Conservation (phyloP, 2,888 invertebrate species). For the Ornithoptera priamus region DNA sequence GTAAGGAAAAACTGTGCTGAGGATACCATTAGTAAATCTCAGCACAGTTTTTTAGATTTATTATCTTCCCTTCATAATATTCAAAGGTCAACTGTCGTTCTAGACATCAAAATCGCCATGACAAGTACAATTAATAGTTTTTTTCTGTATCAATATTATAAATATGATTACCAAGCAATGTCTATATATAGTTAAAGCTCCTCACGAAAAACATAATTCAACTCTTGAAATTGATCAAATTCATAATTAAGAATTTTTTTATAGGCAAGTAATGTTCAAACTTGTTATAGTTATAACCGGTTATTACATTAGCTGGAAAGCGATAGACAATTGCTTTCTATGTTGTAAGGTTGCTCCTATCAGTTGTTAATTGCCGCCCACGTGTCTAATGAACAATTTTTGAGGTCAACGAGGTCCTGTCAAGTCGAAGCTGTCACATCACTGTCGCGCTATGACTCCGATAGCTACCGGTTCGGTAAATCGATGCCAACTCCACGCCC, state of each 20-base stretch:
- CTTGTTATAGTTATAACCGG: slow-evolving; percentile 31
- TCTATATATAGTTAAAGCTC: too few species aligned
- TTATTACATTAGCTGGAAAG: slow-evolving; percentile 37
- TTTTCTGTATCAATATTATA: too few species aligned
- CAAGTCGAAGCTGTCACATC: slow-evolving; percentile 46
- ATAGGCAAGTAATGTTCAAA: not conserved
- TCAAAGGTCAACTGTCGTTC: too few species aligned
- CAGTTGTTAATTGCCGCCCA: slow-evolving; percentile 65
- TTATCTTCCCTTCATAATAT: too few species aligned
- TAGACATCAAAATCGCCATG: too few species aligned
- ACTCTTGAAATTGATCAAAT: not conserved
- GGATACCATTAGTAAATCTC: too few species aligned
- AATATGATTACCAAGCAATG: too few species aligned
- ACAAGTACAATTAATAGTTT: too few species aligned
- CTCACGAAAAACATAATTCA: not conserved
- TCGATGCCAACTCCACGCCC: slow-evolving; percentile 27
- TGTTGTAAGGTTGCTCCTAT: slow-evolving; percentile 49
- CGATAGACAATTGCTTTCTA: slow-evolving; percentile 44
- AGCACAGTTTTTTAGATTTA: too few species aligned
- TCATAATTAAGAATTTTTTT: not conserved
- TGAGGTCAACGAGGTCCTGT: slow-evolving; percentile 44
- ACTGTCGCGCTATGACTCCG: slow-evolving; percentile 36
- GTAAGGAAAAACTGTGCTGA: too few species aligned
- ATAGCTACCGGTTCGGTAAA: slow-evolving; percentile 42
- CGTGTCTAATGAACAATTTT: slow-evolving; percentile 39